Conservation (phyloP, 2,888 invertebrate genomes). For the Scaptomyza reducta region DNA sequence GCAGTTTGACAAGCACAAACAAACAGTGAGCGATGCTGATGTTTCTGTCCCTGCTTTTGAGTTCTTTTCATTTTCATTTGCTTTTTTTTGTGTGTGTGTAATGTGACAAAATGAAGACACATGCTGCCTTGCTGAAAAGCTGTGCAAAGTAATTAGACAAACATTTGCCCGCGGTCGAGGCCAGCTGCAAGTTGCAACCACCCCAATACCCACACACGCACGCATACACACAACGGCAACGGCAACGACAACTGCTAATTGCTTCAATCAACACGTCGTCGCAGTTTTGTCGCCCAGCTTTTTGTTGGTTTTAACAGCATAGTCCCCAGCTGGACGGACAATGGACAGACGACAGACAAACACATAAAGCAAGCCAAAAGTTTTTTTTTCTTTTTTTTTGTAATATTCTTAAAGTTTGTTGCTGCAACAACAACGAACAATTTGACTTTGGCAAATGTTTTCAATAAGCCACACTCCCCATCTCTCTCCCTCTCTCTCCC, state of each 20-base stretch:
- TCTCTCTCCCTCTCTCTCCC: neutral
- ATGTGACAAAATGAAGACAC: slow-evolving; percentile 79
- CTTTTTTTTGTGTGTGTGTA: slow-evolving; percentile 11
- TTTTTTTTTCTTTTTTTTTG: slow-evolving; percentile 5
- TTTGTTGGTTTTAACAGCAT: slow-evolving; percentile 49
- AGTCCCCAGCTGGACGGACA: slow-evolving; percentile 18
- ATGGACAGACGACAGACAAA: neutral
- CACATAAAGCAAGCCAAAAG: slow-evolving; percentile 34
- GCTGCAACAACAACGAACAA: slow-evolving; percentile 1
- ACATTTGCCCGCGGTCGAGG: slow-evolving; percentile 69
- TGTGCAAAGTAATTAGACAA: slow-evolving; percentile 82
- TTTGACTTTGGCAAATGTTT: slow-evolving; percentile 49
- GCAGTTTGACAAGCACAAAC: slow-evolving; percentile 73
- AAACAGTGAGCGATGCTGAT: slow-evolving; percentile 55
- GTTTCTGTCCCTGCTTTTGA: slow-evolving; percentile 21
- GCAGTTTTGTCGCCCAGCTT: slow-evolving; percentile 55
- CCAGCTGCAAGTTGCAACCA: slow-evolving; percentile 41
- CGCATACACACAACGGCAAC: slow-evolving; percentile 23
- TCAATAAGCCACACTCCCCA: slow-evolving; percentile 48
- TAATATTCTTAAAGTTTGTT: slow-evolving; percentile 11
- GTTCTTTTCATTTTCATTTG: neutral
- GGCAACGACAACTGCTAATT: slow-evolving; percentile 75
- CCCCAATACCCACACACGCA: slow-evolving; percentile 23
- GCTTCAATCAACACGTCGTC: slow-evolving; percentile 81
- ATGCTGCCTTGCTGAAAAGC: slow-evolving; percentile 80